Evolutionary conservation across 1,140 invertebrate species (phyloP).

Genomic region (Aradophagus sp.): DNA sequence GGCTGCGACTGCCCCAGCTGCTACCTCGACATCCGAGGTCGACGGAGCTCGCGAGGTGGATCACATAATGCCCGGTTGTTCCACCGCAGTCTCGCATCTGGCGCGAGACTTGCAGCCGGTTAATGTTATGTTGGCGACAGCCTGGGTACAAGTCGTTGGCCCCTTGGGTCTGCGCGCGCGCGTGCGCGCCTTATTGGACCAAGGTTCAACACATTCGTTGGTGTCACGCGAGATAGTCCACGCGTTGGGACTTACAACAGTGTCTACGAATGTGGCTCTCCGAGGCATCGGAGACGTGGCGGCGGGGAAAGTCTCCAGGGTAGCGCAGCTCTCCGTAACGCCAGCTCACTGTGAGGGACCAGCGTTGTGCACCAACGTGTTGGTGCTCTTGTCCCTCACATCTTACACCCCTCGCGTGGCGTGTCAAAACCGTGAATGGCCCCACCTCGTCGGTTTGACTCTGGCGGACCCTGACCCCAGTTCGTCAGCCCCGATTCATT

Average conservation of each 20-base stretch:
- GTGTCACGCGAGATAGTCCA: background rate
- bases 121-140: too few relatives aligned
- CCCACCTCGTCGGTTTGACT: constrained; percentile 12
- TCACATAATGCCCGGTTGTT: too few relatives aligned
- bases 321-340: background rate
- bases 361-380: constrained; percentile 8
- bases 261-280: background rate
- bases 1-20: too few relatives aligned
- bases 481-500: too few relatives aligned
- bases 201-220: constrained; percentile 15
- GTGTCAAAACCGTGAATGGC: background rate
- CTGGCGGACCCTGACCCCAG: too few relatives aligned
- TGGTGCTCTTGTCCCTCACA: background rate
- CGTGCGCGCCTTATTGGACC: constrained; percentile 21
- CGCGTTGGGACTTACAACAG: background rate
- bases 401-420: constrained; percentile 9
- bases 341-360: background rate
- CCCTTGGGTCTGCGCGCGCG: too few relatives aligned
- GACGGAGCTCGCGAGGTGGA: too few relatives aligned
- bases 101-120: too few relatives aligned
- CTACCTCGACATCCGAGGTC: too few relatives aligned
- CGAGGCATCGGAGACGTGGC: constrained; percentile 4
- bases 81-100: too few relatives aligned
- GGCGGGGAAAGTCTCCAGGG: background rate
- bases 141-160: too few relatives aligned